Conservation (phyloP, 2,113 vertebrate genomes). For the Synodontis membranacea region DNA sequence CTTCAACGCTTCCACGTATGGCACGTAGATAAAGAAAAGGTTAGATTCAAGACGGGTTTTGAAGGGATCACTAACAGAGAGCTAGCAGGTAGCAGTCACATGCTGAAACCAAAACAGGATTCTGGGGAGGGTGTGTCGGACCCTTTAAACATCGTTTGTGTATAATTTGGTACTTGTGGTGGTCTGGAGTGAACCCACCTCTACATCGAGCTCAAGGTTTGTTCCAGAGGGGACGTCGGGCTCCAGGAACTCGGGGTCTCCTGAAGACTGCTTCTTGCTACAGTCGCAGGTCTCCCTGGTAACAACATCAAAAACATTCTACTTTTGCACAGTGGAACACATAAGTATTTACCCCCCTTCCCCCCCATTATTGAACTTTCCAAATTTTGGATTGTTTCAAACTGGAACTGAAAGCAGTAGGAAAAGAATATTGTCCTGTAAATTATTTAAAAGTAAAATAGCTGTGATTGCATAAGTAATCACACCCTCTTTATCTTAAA, state of each 20-base stretch:
- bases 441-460: too few species aligned
- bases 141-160: too few species aligned
- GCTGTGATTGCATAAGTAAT: background rate
- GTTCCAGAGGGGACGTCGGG: constrained; percentile 44
- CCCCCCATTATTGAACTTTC: background rate
- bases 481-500: background rate
- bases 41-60: too few species aligned
- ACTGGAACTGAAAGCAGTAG: background rate
- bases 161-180: background rate
- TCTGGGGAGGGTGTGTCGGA: too few species aligned
- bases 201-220: constrained; percentile 65
- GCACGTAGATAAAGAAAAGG: too few species aligned
- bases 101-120: too few species aligned
- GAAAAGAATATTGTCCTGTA: too few species aligned
- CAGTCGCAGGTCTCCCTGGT: constrained; percentile 40
- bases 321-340: too few species aligned
- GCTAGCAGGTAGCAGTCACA: too few species aligned
- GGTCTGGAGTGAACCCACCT: constrained; percentile 55
- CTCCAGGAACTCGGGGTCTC: constrained; percentile 41
- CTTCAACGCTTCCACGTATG: too few species aligned
- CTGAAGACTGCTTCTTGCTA: constrained; percentile 38
- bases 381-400: background rate
- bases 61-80: too few species aligned
- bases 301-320: constrained; percentile 18
- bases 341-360: background rate